Evolutionary conservation across 2,888 invertebrate species (phyloP), one percentile per base, ranked within the genome.

Genomic region (Rhyacophila evoluta): DNA sequence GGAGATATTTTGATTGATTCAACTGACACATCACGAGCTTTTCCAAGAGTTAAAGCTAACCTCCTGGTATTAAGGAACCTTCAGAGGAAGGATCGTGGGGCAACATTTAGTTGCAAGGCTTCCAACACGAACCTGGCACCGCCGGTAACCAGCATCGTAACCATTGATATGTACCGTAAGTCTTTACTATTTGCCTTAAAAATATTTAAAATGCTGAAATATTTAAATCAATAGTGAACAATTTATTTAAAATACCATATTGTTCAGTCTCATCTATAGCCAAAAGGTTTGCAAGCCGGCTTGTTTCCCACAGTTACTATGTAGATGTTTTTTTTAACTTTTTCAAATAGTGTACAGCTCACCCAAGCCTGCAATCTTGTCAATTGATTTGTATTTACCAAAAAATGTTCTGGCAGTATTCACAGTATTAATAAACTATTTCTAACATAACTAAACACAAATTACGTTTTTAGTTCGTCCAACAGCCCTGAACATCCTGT

Each of bases 111-210:
- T 80, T 95, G 95, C 86, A 93, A 94, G 87, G 95, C 95, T 29
- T 92, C 93, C 84, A 95, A 95, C 87, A 93, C 92, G 86, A 93
- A 94, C 85, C 91, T 93, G 86, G 93, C 92, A 83, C 91, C 91
- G 82, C 94, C 94, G 73, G 91, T 93, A 75, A 91, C 93, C 29
- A 91, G 93, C 38, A 92, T 92, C 81, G 92, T 94, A 79, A 92
- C 93, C 83, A 92, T 95, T 83, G 94, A 95, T 86, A 92, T 95
- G 88, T 92, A 94, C 85, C 90, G 95, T 95, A 86, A 93, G 93
- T 92, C n/a, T n/a, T n/a, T n/a, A n/a, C n/a, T n/a, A n/a, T n/a
- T n/a, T n/a, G n/a, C n/a, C n/a, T n/a, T n/a, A n/a, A n/a, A n/a
- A n/a, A n/a, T n/a, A n/a, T n/a, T n/a, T n/a, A n/a, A n/a, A n/a